Evolutionary conservation across 1,140 invertebrate species (phyloP), one percentile per base, ranked within the genome.

Genomic region (Lepidurus packardi): DNA sequence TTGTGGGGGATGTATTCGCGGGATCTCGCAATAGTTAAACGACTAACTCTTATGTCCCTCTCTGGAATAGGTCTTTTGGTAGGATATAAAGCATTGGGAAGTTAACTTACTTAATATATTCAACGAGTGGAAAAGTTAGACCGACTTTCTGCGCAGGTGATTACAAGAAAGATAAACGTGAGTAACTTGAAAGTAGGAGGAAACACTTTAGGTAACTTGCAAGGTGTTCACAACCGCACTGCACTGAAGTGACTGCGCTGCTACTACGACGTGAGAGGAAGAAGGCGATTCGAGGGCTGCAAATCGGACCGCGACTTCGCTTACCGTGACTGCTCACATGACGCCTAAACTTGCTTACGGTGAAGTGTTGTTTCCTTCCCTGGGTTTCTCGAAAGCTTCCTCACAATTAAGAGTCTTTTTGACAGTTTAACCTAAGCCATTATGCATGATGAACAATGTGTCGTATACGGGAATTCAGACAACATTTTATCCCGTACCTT

Each of bases 261-360:
- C 53, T 13, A 65, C 16, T 13, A 65, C 53, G 53, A 65, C 53
- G 53, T 65, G 53, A 65, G 53, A 65, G 53, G 53, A 34, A 65
- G 53, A 65, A 65, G 53, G 16, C 53, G 53, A 65, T 65, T 65
- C 53, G 53, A 7, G 16, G 53, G 21, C 53, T 65, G 53, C 53
- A 21, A 65, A 21, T 65, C 53, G 16, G 16, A 7, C 53, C 21
- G 53, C 53, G 53, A 65, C 53, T 65, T 65, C 53, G 53, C 21
- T 65, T 65, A 65, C 53, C 53, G n/a, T 65, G 53, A 65, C 53
- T 65, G 53, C 53, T n/a, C 53, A 65, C 53, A 65, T 65, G 53
- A 65, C 8, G 8, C 34, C 53, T 65, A 65, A 21, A n/a, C 53
- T 65, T 65, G 13, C 53, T 65, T 65, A n/a, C 16, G 45, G 53